Evolutionary conservation across 2,113 vertebrate genomes (phyloP).

Genomic region (Gambusia affinis): DNA sequence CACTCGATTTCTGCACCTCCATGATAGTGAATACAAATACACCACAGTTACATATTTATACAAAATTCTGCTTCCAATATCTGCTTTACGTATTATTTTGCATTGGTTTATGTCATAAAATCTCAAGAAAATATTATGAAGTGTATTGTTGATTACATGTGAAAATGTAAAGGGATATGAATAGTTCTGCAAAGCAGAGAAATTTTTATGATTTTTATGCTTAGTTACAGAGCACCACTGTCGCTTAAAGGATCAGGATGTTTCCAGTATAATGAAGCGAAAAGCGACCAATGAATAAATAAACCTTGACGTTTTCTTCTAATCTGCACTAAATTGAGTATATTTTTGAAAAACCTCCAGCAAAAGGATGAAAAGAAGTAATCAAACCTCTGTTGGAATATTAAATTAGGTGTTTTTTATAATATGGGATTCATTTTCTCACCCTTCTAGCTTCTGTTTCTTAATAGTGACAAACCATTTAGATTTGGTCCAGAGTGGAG

Average conservation of each 20-base stretch:
- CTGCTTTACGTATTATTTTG: not conserved
- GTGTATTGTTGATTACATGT: not conserved
- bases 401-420: not conserved
- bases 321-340: not conserved
- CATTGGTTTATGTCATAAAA: not conserved
- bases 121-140: not conserved
- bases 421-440: not conserved
- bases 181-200: not conserved
- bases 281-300: not conserved
- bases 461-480: not conserved
- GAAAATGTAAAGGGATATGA: not conserved
- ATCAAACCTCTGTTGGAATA: not conserved
- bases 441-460: not conserved
- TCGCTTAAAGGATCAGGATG: not conserved
- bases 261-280: constrained; percentile 11
- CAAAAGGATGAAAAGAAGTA: not conserved
- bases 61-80: not conserved
- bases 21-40: not conserved
- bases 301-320: not conserved
- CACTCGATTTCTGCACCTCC: not conserved
- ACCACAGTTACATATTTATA: not conserved
- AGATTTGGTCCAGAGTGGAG: not conserved
- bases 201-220: not conserved
- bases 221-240: not conserved
- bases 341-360: not conserved